Percentiles rank a stretch among this genome's conserved stretches.
Evolutionary conservation across 2,797 vertebrate genomes (phyloP).

Genomic region (Clamator glandarius): DNA sequence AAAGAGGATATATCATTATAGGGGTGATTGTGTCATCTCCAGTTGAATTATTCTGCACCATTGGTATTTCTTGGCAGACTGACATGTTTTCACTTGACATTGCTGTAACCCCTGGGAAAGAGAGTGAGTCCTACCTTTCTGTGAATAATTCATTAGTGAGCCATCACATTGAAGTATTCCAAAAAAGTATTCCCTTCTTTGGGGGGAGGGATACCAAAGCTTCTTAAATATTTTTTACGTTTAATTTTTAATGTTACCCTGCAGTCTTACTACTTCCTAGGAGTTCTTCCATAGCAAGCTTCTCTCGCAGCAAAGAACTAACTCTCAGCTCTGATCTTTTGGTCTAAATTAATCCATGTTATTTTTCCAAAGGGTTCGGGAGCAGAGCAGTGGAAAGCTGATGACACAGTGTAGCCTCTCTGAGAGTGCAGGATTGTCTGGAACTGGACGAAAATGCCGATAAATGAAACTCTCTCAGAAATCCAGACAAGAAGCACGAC

Average conservation of each 20-base stretch:
- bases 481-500: background rate
- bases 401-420: background rate
- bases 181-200: background rate
- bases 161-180: background rate
- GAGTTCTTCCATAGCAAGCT: background rate
- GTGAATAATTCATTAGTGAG: slow-evolving; percentile 29
- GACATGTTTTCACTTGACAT: slow-evolving; percentile 47
- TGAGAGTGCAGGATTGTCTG: background rate
- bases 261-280: background rate
- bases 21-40: background rate
- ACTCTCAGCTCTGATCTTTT: background rate
- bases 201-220: background rate
- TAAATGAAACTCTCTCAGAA: background rate
- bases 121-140: background rate
- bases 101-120: slow-evolving; percentile 36
- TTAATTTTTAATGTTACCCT: background rate
- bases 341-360: background rate
- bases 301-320: background rate
- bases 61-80: slow-evolving; percentile 46
- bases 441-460: background rate
- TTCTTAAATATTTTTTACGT: background rate
- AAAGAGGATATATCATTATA: background rate
- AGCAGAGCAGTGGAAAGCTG: background rate
- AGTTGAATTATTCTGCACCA: slow-evolving; percentile 15
- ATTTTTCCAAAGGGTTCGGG: background rate